Evolutionary conservation across 92 coral and sea anemone species (phyloP), one percentile per base, ranked within the genome.

Genomic region (Metridium senile): DNA sequence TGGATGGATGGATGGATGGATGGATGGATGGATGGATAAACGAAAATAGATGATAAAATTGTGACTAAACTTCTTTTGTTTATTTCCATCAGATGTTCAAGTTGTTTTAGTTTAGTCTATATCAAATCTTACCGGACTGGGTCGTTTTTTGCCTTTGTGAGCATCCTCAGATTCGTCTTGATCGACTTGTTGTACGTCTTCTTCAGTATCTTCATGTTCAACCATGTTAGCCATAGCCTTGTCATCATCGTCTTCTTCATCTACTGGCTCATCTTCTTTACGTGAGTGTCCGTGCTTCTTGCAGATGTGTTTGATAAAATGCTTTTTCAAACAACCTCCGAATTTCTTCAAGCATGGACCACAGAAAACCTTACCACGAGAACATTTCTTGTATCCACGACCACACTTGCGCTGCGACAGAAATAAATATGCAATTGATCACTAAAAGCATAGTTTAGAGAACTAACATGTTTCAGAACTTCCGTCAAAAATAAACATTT

Each of bases 241-340:
- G 26, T 75, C 80, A 0, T 75, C 22, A 3, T 68, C 74, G 21
- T 68, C 74, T 6, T 39, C 61, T 35, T 70, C 75, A 52, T 70
- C 73, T 19, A 63, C 81, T 18, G 68, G 61, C 53, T 74, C 70
- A 2, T 59, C 69, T 20, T 29, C 69, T 61, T 74, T 74, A 26
- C 31, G 59, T 3, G 61, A 54, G 61, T 54, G 61, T 8, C 61
- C 61, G 20, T 32, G 20, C n/a, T 19, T 33, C 26, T 46, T 45
- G 52, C 62, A 23, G 33, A 11, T 25, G 30, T 49, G 61, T 18
- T 34, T 56, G 17, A 45, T 10, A n/a, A 46, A 30, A 43, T 74
- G 22, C 11, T 43, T 11, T 28, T 58, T 76, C 17, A 64, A 9
- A 62, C 81, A 62, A 27, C 0, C 26, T 10, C 35, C 45, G 63